Evolutionary conservation across 1,140 invertebrate species (phyloP), one percentile per base, ranked within the genome.

Genomic region (Heliconius hermathena): DNA sequence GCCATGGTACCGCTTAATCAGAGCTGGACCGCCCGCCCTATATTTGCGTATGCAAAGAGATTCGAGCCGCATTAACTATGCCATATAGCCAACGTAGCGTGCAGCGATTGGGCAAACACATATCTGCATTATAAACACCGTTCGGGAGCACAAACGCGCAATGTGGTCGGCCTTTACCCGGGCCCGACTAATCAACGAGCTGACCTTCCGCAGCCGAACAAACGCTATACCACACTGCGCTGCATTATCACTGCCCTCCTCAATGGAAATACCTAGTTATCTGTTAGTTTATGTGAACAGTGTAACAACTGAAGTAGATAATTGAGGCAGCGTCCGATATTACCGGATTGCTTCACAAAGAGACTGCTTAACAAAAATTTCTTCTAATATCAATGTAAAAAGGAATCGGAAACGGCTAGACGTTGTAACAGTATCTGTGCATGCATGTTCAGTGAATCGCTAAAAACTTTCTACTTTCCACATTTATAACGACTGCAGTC

Each of bases 61-160:
- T 90, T 85, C 87, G 87, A 88, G 91, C 88, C 91, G 84, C 93
- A 95, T 95, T 94, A 94, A 93, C 93, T 91, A 95, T 94, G 93
- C 93, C 93, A 94, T 94, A 95, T 94, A 94, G 90, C 90, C 93
- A 93, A 91, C 91, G 91, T 91, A 94, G 91, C 94, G 91, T 95
- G 93, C 90, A 90, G 87, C 91, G 93, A 94, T 93, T 90, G 92
- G 91, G 91, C 93, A 93, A 93, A 94, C 93, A 94, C 93, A 94
- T 95, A 95, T 95, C 94, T 94, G 93, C 94, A 95, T 95, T 95
- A 95, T 95, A 95, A 94, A 95, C 94, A 95, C 92, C 88, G 89
- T 90, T 88, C 90, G 91, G 87, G 89, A 87, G 89, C 91, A 94
- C 93, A 94, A 95, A 94, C 93, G 92, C 89, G 91, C 90, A 85